Evolutionary conservation across 2,888 invertebrate species (phyloP), one percentile per base, ranked within the genome.

Genomic region (Clusia tigrina): DNA sequence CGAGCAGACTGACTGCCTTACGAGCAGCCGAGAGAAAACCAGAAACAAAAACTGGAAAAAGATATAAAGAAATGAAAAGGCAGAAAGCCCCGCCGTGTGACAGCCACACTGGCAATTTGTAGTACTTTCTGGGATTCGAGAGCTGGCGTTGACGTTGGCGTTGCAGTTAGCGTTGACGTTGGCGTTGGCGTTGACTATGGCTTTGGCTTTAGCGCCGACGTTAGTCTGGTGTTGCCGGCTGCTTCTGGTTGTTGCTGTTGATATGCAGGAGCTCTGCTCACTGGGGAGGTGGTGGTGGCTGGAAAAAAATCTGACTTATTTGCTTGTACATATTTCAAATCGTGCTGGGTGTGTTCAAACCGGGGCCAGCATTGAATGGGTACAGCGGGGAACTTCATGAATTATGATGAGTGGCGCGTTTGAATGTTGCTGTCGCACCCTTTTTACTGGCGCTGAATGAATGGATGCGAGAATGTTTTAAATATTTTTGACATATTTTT

Each of bases 91-190:
- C n/a, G 32, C 3, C 6, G 38, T 58, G 58, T 66, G 70, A 59
- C 63, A 67, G 68, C 63, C 64, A 65, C 54, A 63, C 67, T 69
- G 69, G 71, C 71, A 76, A 75, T 76, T 78, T 73, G 72, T 77
- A 73, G 71, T 72, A 48, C 48, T 42, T 42, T 42, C 42, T n/a
- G 42, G 42, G 42, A 42, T 42, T 42, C 42, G 10, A 15, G 10
- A 10, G n/a, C 15, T 42, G 3, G 10, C 42, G n/a, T 42, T 10
- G 42, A 5, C 22, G 18, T 48, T 22, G 20, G 48, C 48, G 22
- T 3, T 18, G 22, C n/a, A n/a, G n/a, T 15, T 42, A 15, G 10
- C 42, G n/a, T 10, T 42, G 3, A n/a, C 42, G n/a, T 42, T 10
- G 42, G 20, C 22, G 18, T 48, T 22, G 20, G 48, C 48, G 22